Conservation (phyloP, 2,113 vertebrate genomes). For the Boleophthalmus pectinirostris region DNA sequence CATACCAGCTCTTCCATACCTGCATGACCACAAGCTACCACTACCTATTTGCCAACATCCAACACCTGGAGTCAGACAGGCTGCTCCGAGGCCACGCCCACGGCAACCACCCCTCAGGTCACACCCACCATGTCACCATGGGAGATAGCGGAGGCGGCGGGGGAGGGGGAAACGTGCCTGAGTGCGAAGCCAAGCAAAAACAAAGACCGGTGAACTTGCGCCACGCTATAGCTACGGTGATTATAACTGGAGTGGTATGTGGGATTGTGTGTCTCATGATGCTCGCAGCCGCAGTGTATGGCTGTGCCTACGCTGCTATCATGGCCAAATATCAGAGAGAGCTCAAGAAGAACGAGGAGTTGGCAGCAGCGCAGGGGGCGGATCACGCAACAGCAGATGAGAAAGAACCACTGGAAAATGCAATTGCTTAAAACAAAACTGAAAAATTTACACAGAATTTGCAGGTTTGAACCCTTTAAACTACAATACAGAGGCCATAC, state of each 20-base stretch:
- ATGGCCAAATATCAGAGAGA: constrained; percentile 86
- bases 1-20: constrained; percentile 88
- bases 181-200: constrained; percentile 85
- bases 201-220: constrained; percentile 83
- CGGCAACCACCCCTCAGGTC: constrained; percentile 70
- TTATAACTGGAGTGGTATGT: constrained; percentile 91
- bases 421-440: constrained; percentile 72
- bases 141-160: constrained; percentile 53
- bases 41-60: constrained; percentile 72
- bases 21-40: constrained; percentile 82
- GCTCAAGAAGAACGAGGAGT: constrained; percentile 77
- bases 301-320: constrained; percentile 91
- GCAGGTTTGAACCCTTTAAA: constrained; percentile 66
- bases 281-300: constrained; percentile 90
- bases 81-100: constrained; percentile 55
- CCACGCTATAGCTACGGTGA: constrained; percentile 89
- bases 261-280: constrained; percentile 96
- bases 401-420: constrained; percentile 79
- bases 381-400: constrained; percentile 66
- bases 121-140: constrained; percentile 63
- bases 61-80: constrained; percentile 75
- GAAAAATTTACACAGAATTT: constrained; percentile 39
- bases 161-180: constrained; percentile 40
- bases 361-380: constrained; percentile 46
- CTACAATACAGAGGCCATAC: constrained; percentile 28